Conservation (phyloP, 2,797 vertebrate species). For the Macrochelys suwanniensis region DNA sequence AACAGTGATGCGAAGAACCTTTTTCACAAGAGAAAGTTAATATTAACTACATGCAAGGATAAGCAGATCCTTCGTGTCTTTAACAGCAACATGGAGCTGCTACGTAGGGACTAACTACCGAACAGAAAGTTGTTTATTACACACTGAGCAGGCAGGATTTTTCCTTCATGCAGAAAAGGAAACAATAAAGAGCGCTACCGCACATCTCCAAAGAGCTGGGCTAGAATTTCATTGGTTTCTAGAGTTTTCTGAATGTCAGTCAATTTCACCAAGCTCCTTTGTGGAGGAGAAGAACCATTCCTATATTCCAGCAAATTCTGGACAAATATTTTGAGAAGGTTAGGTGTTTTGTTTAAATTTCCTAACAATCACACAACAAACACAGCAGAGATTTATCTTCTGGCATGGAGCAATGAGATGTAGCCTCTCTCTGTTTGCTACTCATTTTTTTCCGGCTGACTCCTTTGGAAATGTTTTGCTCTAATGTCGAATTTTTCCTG, state of each 20-base stretch:
- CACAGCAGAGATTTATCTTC: not conserved
- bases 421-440: not conserved
- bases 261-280: rapidly evolving
- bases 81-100: rapidly evolving
- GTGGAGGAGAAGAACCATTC: not conserved
- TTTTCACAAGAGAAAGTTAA: not conserved
- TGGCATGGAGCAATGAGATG: not conserved
- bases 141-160: not conserved
- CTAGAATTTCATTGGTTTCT: not conserved
- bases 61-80: not conserved
- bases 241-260: not conserved
- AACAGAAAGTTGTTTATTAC: not conserved
- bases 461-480: slow-evolving; percentile 17
- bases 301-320: rapidly evolving
- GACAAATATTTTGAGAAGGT: not conserved
- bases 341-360: not conserved
- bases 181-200: not conserved
- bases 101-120: rapidly evolving
- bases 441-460: not conserved
- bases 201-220: not conserved
- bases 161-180: not conserved
- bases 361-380: not conserved
- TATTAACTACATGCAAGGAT: not conserved
- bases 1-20: not conserved
- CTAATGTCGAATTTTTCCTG: slow-evolving; percentile 8